Base-by-base conservation (phyloP, 2,797 vertebrate species). In the Catharus ustulatus region DNA sequence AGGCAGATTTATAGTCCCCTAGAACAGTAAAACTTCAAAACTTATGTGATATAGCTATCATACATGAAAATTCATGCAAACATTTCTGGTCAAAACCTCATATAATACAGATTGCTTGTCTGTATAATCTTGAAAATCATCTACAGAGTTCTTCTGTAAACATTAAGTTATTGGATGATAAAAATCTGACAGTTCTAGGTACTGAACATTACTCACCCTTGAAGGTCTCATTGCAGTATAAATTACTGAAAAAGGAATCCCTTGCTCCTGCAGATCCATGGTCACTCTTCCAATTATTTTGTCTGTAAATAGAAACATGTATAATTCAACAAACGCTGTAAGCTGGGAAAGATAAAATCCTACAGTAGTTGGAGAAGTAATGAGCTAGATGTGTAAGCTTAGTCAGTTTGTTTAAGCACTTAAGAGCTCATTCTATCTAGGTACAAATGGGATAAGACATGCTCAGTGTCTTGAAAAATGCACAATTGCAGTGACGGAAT, bases 251-350 rank as follows among this genome's bases (percentile, higher is more conserved):
- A 96, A 96, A 72, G 88, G 9, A 84, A 97, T 87, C 82, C 96
- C 96, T 88, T 26, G 86, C 52, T 97, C 45, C 86, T 86, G 90
- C 81, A 97, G 90, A 75, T 79, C 83, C 77, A 40, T 95, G 80
- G 68, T 94, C 63, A 97, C 64, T 61, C 72, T 97, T 89, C 95
- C 91, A 92, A 96, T 98, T 81, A 96, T 67, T 95, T 95, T 92
- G 83, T 97, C 97, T 98, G 90, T 72, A 96, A 97, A 94, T 23
- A 87, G 61, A 96, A 95, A 66, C 13, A 64, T 36, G n/a, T 46
- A 76, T 83, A 93, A 91, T 59, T 93, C 93, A 93, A 69, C 62
- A 94, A 93, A 61, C 5, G 48, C 46, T 43, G 46, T 75, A 67
- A 84, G 14, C 4, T 92, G 58, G 74, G 46, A 93, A 91, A 85